Conservation (phyloP, 2,113 vertebrate genomes). For the Actenoides hombroni region DNA sequence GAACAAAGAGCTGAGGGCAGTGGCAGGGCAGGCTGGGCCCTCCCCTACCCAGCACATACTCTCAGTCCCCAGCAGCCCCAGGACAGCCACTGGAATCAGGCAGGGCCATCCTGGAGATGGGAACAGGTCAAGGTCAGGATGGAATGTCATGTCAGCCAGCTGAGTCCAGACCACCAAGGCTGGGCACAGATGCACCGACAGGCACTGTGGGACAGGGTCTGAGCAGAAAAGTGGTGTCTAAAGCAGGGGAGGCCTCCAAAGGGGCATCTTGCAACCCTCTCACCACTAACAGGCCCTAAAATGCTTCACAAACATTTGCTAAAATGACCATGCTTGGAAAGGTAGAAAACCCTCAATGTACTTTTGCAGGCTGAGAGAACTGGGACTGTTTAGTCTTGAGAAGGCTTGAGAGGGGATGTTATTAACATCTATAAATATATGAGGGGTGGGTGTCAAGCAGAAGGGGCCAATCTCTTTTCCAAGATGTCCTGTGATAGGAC, state of each 20-base stretch:
- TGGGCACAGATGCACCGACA: rapidly evolving
- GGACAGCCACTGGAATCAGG: rapidly evolving
- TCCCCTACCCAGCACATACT: neutral
- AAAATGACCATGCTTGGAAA: neutral
- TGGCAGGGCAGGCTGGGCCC: neutral
- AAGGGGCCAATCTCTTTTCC: too few relatives aligned
- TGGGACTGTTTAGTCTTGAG: too few relatives aligned
- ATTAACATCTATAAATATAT: too few relatives aligned
- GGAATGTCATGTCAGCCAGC: too few relatives aligned
- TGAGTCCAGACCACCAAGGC: neutral
- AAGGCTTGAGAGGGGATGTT: too few relatives aligned
- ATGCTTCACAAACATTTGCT: neutral
- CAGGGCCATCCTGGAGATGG: rapidly evolving
- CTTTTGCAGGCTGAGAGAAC: neutral
- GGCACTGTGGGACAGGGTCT: rapidly evolving
- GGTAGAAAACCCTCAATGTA: neutral
- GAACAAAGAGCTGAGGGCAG: neutral
- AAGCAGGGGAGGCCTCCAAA: rapidly evolving
- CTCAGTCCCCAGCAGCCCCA: rapidly evolving
- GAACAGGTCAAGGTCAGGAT: neutral
- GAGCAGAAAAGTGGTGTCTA: neutral
- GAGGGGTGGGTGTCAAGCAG: too few relatives aligned
- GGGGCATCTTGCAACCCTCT: neutral
- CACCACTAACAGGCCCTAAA: rapidly evolving
- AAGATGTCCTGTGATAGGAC: too few relatives aligned